These are phyloP conservation scores for Ictalurus furcatus DNA, from an alignment of 2,113 vertebrate genomes.

Conservation along the genomic window DNA sequence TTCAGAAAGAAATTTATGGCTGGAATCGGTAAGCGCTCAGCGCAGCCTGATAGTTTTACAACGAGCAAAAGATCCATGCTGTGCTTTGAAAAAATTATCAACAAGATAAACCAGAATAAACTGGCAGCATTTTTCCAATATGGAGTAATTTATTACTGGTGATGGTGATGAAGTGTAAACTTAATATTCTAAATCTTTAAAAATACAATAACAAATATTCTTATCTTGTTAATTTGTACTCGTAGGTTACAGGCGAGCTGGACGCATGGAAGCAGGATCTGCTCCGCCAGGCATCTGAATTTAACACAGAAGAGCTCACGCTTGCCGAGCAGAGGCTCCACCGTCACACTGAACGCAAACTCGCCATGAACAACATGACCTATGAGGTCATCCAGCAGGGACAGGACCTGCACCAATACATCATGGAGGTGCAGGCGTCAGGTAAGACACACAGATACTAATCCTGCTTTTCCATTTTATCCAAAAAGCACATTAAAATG, in stretches of 20 bases:
- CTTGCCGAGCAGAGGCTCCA: constrained; percentile 81
- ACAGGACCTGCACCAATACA: constrained; percentile 97
- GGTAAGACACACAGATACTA: constrained; percentile 69
- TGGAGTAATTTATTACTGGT: not conserved
- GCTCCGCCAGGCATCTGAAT: constrained; percentile 91
- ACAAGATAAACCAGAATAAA: not conserved
- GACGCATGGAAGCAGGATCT: constrained; percentile 98
- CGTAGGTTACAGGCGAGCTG: constrained; percentile 91
- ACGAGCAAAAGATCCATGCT: not conserved
- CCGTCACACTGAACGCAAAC: constrained; percentile 89
- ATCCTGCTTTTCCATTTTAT: not conserved
- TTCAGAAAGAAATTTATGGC: not conserved
- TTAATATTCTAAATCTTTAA: not conserved
- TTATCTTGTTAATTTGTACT: not conserved
- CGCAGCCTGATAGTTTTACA: not conserved
- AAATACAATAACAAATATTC: not conserved
- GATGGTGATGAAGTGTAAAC: not conserved
- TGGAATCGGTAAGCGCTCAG: not conserved
- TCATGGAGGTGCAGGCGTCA: constrained; percentile 94
- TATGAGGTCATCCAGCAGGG: constrained; percentile 97
- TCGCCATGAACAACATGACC: constrained; percentile 98
- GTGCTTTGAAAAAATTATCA: not conserved
- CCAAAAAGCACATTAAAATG: not conserved
- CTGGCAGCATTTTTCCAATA: not conserved
- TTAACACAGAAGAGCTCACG: constrained; percentile 86